Conservation (phyloP, 2,888 invertebrate species). For the Zygaena filipendulae region DNA sequence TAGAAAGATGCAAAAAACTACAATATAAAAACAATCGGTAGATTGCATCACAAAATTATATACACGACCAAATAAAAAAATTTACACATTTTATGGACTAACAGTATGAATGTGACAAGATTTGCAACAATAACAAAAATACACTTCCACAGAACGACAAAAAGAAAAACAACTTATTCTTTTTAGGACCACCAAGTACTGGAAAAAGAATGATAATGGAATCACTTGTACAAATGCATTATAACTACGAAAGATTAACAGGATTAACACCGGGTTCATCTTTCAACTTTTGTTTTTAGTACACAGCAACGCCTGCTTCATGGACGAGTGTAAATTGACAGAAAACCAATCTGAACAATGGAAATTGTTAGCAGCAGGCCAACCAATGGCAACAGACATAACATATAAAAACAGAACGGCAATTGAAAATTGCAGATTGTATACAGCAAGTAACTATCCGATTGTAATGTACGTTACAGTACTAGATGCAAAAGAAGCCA, state of each 20-base stretch:
- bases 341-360: constrained; percentile 28
- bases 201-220: constrained; percentile 8
- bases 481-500: too few relatives aligned
- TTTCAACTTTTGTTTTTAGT: constrained; percentile 6
- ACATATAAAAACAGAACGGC: constrained; percentile 15
- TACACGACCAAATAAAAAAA: too few relatives aligned
- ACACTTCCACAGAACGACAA: too few relatives aligned
- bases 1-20: constrained; percentile 10
- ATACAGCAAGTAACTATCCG: constrained; percentile 7
- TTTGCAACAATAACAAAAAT: too few relatives aligned
- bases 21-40: too few relatives aligned
- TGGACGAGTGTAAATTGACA: constrained; percentile 25
- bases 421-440: too few relatives aligned
- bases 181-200: constrained; percentile 2
- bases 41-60: too few relatives aligned
- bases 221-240: constrained; percentile 4
- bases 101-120: too few relatives aligned
- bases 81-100: too few relatives aligned
- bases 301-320: too few relatives aligned
- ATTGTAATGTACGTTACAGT: constrained; percentile 7
- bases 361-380: constrained; percentile 21
- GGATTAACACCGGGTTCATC: constrained; percentile 4
- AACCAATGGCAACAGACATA: constrained; percentile 19
- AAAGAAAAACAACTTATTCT: constrained; percentile 12
- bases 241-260: constrained; percentile 4